These are phyloP conservation scores for Taenioides sp. DNA, from an alignment of 2,797 vertebrate species.

Conservation along the genomic window DNA sequence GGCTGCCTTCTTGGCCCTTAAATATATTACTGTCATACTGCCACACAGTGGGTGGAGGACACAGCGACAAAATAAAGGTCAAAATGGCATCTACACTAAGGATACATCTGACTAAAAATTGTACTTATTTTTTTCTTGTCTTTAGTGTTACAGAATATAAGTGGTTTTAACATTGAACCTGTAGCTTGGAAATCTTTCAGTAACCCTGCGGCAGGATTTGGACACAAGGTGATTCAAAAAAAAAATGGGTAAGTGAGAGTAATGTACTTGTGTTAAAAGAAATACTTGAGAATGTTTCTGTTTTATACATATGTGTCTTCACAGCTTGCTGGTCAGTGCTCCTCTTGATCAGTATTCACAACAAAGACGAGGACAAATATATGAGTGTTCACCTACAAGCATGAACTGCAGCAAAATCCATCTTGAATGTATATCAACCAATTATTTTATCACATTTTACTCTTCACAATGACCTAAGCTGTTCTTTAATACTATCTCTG, in stretches of 20 bases:
- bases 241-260: conserved; percentile 49
- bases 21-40: too few species aligned
- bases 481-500: neutral
- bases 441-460: neutral
- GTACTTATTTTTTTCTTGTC: neutral
- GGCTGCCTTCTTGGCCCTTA: too few species aligned
- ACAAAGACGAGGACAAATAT: conserved; percentile 48
- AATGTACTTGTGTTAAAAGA: neutral
- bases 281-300: neutral
- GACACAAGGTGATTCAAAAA: conserved; percentile 74
- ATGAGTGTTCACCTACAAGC: conserved; percentile 13
- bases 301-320: conserved; percentile 16
- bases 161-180: conserved; percentile 71
- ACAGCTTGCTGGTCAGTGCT: conserved; percentile 72
- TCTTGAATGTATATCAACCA: conserved; percentile 32
- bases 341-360: conserved; percentile 50
- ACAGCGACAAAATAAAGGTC: too few species aligned
- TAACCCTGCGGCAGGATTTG: conserved; percentile 51
- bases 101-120: neutral
- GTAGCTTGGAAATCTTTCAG: conserved; percentile 58
- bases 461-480: neutral
- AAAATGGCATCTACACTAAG: too few species aligned
- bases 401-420: conserved; percentile 33
- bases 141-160: conserved; percentile 45
- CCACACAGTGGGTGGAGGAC: too few species aligned